Base-by-base conservation (phyloP, 2,888 invertebrate species). In the Gryllus longicercus region DNA sequence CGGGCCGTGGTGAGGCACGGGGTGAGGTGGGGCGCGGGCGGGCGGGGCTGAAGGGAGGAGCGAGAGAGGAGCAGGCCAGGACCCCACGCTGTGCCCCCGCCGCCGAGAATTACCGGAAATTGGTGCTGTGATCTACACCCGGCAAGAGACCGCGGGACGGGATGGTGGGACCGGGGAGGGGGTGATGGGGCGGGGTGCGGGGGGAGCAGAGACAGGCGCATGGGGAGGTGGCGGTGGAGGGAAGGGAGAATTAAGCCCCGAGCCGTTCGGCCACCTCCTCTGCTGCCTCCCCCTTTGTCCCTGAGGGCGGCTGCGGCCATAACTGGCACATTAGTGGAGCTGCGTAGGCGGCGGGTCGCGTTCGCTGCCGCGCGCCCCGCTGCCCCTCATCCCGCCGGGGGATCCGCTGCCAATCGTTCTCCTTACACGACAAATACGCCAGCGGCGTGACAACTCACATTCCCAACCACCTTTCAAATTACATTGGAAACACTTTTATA, bases 111-210 rank as follows among this genome's bases (percentile, higher is more conserved):
- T 63, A 63, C 63, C 63, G 63, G 63, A 63, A 63, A 63, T 63
- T 63, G 63, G 63, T 63, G 63, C 63, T 63, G 63, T 63, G 63
- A 63, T 63, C 63, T 63, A 63, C 63, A 63, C 63, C 63, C 63
- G 63, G 63, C n/a, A n/a, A n/a, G 63, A 63, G 63, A 63, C 63
- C 63, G 63, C 63, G 63, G 2, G 63, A 5, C 63, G 16, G 16
- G 16, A 5, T 3, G n/a, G 0, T 8, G 16, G 18, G 63, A 4
- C 11, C 1, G 18, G 63, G 3, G 16, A 2, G 4, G 63, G 1
- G 12, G 14, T 8, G 12, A 4, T 1, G 14, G 63, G 63, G 16
- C 12, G 1, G 63, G 12, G 14, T 0, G 14, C 16, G 63, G 16
- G 16, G 63, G 63, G 16, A n/a, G 14, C 63, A 14, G 16, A 38